Conservation (phyloP, 2,113 vertebrate genomes). For the Phrynosoma blainvillii region DNA sequence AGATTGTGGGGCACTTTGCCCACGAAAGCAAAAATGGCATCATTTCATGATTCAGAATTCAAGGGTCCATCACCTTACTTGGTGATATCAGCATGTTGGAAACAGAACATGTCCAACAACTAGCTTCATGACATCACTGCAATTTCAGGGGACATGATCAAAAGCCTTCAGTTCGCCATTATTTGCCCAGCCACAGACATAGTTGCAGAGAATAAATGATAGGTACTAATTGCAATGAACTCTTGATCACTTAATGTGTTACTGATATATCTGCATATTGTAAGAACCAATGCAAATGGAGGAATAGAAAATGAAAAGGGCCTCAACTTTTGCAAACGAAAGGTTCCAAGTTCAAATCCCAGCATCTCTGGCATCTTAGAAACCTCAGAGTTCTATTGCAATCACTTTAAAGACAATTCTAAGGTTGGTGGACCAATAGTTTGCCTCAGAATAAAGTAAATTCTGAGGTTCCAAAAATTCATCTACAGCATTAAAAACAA, state of each 20-base stretch:
- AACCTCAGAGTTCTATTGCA: not conserved
- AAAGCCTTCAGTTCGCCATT: not conserved
- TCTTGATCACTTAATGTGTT: not conserved
- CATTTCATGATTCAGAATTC: not conserved
- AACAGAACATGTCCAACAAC: not conserved
- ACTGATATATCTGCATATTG: too few relatives aligned
- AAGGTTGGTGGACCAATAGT: too few relatives aligned
- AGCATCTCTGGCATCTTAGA: not conserved
- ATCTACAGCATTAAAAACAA: not conserved
- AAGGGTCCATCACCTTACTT: not conserved
- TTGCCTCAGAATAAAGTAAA: too few relatives aligned
- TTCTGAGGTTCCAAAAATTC: not conserved
- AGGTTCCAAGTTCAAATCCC: not conserved
- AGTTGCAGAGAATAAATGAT: not conserved
- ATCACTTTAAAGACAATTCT: not conserved
- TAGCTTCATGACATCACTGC: too few relatives aligned
- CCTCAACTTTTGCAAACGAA: not conserved
- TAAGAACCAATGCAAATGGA: not conserved
- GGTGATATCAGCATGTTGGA: not conserved
- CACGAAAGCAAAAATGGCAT: not conserved
- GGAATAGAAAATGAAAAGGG: not conserved
- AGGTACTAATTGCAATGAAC: not conserved
- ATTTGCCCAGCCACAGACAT: not conserved
- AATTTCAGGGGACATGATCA: not conserved
- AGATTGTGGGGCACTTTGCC: not conserved